These are phyloP conservation scores for Peromyscus leucopus DNA, from an alignment of 2,113 vertebrate species.

Conservation along the genomic window DNA sequence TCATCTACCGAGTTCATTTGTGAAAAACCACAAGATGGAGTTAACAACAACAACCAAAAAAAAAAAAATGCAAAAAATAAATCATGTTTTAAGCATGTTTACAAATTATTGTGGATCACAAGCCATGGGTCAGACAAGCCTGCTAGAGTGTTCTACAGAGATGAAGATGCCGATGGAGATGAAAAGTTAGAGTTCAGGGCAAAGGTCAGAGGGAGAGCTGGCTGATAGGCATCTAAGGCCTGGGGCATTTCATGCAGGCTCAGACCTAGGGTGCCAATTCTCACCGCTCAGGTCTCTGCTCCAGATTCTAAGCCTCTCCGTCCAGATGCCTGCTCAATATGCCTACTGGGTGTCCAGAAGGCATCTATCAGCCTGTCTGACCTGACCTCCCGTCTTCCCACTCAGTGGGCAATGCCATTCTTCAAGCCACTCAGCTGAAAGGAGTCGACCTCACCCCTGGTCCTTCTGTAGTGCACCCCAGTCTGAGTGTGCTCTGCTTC, in stretches of 20 bases:
- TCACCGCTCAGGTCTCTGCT: not conserved
- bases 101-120: not conserved
- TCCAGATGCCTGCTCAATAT: not conserved
- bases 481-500: not conserved
- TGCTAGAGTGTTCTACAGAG: not conserved
- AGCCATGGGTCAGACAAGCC: not conserved
- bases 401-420: not conserved
- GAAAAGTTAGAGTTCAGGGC: not conserved
- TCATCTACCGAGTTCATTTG: not conserved
- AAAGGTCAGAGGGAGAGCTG: not conserved
- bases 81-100: not conserved
- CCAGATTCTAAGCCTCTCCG: not conserved
- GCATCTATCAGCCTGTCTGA: not conserved
- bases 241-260: not conserved
- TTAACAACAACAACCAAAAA: too few species aligned
- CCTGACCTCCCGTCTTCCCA: not conserved
- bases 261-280: not conserved
- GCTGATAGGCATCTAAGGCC: not conserved
- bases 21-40: not conserved
- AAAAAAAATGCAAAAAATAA: not conserved
- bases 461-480: not conserved
- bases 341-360: not conserved
- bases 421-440: not conserved
- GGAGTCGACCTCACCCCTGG: not conserved
- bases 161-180: not conserved